A percentile compares a stretch with the other conserved stretches of the same genome.
Evolutionary conservation across 2,888 invertebrate species (phyloP).

Genomic region (Conistra vaccinii): DNA sequence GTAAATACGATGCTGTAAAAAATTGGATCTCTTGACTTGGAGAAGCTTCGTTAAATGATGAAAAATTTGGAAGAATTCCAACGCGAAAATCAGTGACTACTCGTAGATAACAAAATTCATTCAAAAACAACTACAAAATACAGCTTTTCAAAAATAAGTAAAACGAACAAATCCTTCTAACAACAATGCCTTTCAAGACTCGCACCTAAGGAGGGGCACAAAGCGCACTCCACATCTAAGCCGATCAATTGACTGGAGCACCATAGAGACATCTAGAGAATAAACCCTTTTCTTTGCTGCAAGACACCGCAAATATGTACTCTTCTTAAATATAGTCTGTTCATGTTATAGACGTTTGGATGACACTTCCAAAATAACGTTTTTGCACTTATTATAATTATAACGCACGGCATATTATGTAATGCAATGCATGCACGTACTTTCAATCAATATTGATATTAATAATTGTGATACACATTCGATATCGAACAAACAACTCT

Average conservation of each 20-base stretch:
- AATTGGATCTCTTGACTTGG: too few species aligned
- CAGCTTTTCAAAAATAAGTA: constrained; percentile 12
- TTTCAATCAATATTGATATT: neutral
- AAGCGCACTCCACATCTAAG: constrained; percentile 43
- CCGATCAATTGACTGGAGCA: constrained; percentile 56
- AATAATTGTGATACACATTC: neutral
- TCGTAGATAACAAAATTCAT: neutral
- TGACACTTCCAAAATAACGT: neutral
- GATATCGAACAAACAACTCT: neutral
- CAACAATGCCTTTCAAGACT: constrained; percentile 34
- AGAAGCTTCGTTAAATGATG: neutral
- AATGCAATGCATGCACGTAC: neutral
- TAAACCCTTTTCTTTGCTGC: constrained; percentile 25
- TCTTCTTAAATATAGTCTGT: neutral
- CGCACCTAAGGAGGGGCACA: constrained; percentile 22
- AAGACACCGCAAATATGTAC: constrained; percentile 27
- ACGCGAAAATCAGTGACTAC: neutral
- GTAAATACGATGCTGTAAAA: neutral
- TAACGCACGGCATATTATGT: too few species aligned
- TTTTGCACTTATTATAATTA: too few species aligned
- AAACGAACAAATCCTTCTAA: constrained; percentile 20
- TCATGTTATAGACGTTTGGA: too few species aligned
- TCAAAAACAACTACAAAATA: constrained; percentile 4
- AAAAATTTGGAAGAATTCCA: neutral
- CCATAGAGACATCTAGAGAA: constrained; percentile 53